Base-by-base conservation (phyloP, 2,797 vertebrate genomes). In the Thunnus albacares region DNA sequence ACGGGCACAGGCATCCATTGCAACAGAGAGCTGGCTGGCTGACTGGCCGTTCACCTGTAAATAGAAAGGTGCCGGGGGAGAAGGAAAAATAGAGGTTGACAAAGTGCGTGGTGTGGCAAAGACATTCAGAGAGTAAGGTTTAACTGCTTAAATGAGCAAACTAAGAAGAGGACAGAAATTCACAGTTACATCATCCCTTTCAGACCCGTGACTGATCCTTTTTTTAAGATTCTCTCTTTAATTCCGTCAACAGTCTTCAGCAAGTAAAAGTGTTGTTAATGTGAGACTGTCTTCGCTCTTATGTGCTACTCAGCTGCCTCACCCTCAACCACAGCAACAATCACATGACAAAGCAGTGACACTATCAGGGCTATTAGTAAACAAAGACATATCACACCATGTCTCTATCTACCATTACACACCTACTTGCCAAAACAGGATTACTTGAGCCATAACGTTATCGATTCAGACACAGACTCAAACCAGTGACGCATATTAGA, bases 1-100 rank as follows among this genome's bases (percentile, higher is more conserved):
- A 79, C 94, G 95, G 78, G 95, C 77, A 43, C 94, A 96, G 65
- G 93, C 78, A 28, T 98, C 98, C 98, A 99, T 99, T 59, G 82
- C 89, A 85, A 82, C 80, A 55, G 30, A 71, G 60, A 86, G 84
- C 52, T 73, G 4, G 49, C 80, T 70, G 76, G 55, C 82, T 64
- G 73, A 62, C 79, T 52, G 90, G 86, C 89, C 26, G 66, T 85
- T 94, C 91, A 92, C 92, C 94, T 95, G 94, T 24, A n/a, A 80
- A 72, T 0, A 70, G 3, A 43, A 24, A 56, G n/a, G 20, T 12
- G 49, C 17, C 5, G 18, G 22, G 18, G 26, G 2, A 51, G 20
- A 28, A 5, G 4, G 24, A 35, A 35, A 35, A 70, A 18, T 0
- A 20, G 6, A 26, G 26, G 26, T 55, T 2, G n/a, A 59, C 14